A percentile compares a stretch with the other conserved stretches of the same genome.
Conservation (phyloP, 2,888 invertebrate species). For the Tigriopus californicus region DNA sequence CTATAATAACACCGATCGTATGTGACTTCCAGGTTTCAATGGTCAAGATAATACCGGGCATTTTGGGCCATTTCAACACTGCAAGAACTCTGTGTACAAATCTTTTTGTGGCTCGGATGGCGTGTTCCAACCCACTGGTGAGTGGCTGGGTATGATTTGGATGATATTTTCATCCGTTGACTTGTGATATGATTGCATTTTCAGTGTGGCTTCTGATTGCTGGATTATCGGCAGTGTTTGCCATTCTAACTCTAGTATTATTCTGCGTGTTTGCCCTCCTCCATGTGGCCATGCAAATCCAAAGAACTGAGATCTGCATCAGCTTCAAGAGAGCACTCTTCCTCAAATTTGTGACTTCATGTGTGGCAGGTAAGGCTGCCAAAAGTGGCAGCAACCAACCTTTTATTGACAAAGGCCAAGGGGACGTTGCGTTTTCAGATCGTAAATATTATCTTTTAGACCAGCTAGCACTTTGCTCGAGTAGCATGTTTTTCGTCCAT, state of each 20-base stretch:
- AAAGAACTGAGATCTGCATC: constrained; percentile 8
- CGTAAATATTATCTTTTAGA: background rate
- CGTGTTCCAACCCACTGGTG: too few relatives aligned
- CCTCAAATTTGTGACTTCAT: constrained; percentile 4
- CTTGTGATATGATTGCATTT: background rate
- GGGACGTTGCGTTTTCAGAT: background rate
- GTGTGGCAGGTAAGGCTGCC: constrained; percentile 1
- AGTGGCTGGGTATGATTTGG: background rate
- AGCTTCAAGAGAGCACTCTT: background rate
- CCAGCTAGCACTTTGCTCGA: too few relatives aligned
- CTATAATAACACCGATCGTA: background rate
- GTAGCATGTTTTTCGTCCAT: too few relatives aligned
- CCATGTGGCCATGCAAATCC: constrained; percentile 12
- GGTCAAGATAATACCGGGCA: constrained; percentile 9
- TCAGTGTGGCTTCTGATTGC: constrained; percentile 3
- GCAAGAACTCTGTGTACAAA: background rate
- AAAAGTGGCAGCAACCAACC: background rate
- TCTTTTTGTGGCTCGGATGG: background rate
- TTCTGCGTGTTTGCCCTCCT: constrained; percentile 9
- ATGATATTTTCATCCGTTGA: too few relatives aligned
- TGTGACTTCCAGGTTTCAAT: background rate
- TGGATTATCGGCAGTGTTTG: background rate
- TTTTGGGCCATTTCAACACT: constrained; percentile 11
- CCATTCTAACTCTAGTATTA: background rate
- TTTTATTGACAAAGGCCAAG: background rate